phyloP scores from a whole-genome alignment of 2,797 vertebrate species.

The Pangasius krempfi region DNA sequence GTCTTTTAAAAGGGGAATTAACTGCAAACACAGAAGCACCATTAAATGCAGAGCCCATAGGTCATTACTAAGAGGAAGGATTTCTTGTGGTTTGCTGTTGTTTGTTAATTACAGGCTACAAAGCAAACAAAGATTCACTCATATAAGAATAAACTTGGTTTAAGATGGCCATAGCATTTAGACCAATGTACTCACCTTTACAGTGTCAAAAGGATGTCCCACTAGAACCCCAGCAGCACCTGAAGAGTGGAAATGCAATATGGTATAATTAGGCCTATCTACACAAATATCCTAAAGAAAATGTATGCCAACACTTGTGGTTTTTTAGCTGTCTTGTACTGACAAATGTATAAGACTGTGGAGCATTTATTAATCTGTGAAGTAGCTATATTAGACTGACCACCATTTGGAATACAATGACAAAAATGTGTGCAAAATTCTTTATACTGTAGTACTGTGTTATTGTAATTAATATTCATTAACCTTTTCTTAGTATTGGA shows the following conservation, averaged over 20 bases:
- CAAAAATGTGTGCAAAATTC: background rate
- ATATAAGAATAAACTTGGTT: background rate
- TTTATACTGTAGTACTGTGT: background rate
- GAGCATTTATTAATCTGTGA: background rate
- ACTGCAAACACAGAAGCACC: background rate
- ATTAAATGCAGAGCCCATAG: background rate
- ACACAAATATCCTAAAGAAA: background rate
- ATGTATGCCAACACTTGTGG: background rate
- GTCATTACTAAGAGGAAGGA: background rate
- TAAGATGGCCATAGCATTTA: background rate
- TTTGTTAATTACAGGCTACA: background rate
- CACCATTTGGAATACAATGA: background rate
- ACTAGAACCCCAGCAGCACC: constrained; percentile 96
- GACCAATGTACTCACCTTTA: constrained; percentile 83
- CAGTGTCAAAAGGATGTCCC: constrained; percentile 97
- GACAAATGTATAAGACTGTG: background rate
- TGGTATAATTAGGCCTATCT: background rate
- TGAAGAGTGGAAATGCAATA: constrained; percentile 63
- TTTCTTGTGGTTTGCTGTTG: background rate
- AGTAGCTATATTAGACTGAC: background rate
- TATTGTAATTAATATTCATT: background rate
- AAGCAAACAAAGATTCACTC: background rate
- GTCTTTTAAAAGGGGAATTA: background rate
- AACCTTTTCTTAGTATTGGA: background rate
- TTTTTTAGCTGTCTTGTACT: background rate